These are phyloP conservation scores for Heterochromis multidens DNA, from an alignment of 2,113 vertebrate genomes.

Conservation along the genomic window DNA sequence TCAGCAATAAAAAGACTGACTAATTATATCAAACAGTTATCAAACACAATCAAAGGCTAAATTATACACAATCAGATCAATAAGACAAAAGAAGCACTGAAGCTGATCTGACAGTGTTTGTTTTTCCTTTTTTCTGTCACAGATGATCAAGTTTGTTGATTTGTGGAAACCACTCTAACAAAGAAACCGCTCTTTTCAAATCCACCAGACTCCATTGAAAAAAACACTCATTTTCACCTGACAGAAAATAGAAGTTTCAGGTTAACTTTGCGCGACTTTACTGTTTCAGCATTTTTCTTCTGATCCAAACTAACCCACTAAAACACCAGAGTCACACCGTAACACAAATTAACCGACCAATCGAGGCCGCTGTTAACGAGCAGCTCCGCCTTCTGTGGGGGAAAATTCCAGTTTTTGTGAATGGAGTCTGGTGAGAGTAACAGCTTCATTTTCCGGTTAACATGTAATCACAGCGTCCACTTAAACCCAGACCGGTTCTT, in stretches of 20 bases:
- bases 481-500: neutral
- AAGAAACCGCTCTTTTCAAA: neutral
- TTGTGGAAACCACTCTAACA: neutral
- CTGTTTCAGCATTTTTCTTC: neutral
- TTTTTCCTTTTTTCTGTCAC: neutral
- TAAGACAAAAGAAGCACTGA: neutral
- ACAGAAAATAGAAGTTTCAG: neutral
- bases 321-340: neutral
- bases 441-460: neutral
- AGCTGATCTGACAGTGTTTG: neutral
- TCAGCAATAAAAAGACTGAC: neutral
- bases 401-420: neutral
- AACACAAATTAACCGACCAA: neutral
- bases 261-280: neutral
- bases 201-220: neutral
- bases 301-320: neutral
- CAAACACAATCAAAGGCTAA: neutral
- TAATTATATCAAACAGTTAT: neutral
- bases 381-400: neutral
- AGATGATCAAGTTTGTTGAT: neutral
- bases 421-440: neutral
- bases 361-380: neutral
- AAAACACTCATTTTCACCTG: neutral
- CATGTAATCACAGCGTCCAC: no score
- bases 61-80: neutral